Evolutionary conservation across 2,113 vertebrate species (phyloP), one percentile per base, ranked within the genome.

Genomic region (Shinisaurus crocodilurus): DNA sequence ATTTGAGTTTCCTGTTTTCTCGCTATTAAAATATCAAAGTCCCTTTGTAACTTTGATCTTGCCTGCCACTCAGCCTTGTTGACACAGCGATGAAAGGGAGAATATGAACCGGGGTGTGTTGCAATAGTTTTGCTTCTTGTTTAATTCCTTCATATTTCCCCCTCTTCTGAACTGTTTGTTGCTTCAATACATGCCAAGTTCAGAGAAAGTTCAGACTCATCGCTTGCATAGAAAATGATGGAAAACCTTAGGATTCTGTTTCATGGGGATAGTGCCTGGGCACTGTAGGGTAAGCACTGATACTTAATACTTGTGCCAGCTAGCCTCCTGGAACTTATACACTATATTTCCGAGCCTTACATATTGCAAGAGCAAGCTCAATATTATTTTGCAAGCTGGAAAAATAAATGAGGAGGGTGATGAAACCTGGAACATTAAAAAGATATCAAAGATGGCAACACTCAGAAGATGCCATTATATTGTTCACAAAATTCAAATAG

Each of bases 131-230:
- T 87, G 81, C 23, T 0, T 70, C 92, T 94, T 92, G 82, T 94
- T 94, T 93, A 94, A 93, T 90, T 85, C 82, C 77, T 91, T 88
- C 87, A 85, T 95, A 80, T 85, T 65, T 69, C 60, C 92, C 88
- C 93, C 92, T 88, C 84, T 85, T 92, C 94, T 90, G 88, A 94
- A 95, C 92, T 95, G 82, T 63, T 92, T 89, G 80, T 93, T 90
- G 86, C 91, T 92, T 92, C 92, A 92, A 75, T 63, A 63, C 60
- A 69, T 13, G 5, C 45, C 0, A 90, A 90, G 94, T 95, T 97
- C 95, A 95, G 63, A 88, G 74, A 84, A 90, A 96, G 95, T 95
- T 94, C 95, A 95, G 29, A 23, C 87, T 91, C 3, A 0, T 91
- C 87, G 45, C 54, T 86, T 90, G 63, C 88, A 92, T 57, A 76